These are phyloP conservation scores for Latheticus oryzae DNA, from an alignment of 2,888 invertebrate genomes.

Conservation along the genomic window DNA sequence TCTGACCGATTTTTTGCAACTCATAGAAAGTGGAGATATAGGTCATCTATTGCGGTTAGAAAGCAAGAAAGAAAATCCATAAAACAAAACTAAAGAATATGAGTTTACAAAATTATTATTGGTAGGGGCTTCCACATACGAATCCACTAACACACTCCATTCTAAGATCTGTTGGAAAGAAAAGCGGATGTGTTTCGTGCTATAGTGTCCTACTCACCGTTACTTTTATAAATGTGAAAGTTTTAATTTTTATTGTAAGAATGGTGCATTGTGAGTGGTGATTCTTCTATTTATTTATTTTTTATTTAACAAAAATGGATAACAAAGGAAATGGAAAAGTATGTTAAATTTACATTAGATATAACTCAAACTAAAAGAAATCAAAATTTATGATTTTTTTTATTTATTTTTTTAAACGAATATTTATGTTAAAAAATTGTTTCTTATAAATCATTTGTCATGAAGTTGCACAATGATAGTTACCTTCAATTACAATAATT, in stretches of 20 bases:
- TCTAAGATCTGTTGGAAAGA: slow-evolving; percentile 15
- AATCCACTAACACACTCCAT: too few species aligned
- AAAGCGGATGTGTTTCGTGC: slow-evolving; percentile 14
- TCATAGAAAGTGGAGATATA: too few species aligned
- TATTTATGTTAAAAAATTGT: not conserved
- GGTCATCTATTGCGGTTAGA: too few species aligned
- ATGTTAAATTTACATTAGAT: slow-evolving; percentile 10
- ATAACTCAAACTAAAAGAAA: not conserved
- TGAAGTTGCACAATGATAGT: not conserved
- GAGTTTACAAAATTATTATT: too few species aligned
- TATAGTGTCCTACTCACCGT: slow-evolving; percentile 8
- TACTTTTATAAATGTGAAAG: slow-evolving; percentile 27
- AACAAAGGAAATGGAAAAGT: slow-evolving; percentile 22
- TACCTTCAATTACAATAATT: not conserved
- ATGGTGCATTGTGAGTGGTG: slow-evolving; percentile 19
- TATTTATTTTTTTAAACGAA: not conserved
- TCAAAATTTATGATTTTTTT: not conserved
- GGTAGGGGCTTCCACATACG: too few species aligned
- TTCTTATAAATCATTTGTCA: not conserved
- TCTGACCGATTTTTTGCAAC: too few species aligned
- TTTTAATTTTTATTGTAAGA: slow-evolving; percentile 15
- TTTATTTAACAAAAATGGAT: slow-evolving; percentile 19
- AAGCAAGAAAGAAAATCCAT: too few species aligned
- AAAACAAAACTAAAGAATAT: too few species aligned
- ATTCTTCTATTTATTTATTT: slow-evolving; percentile 12